phyloP scores from a whole-genome alignment of 1,140 invertebrate genomes.

The Aradophagus sp. region DNA sequence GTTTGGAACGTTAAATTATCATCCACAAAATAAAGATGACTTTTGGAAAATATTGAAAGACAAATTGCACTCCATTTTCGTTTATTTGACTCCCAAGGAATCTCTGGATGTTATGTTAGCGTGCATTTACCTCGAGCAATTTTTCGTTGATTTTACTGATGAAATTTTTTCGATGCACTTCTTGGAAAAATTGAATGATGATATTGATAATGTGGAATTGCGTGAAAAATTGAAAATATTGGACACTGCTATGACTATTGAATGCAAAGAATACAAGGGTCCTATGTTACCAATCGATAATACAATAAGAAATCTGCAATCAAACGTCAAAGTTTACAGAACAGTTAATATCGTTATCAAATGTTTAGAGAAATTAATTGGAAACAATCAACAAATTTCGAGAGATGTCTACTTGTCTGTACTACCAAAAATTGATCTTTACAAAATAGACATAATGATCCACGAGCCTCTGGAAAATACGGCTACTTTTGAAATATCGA shows the following conservation, averaged over 20 bases:
- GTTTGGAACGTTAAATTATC: conserved; percentile 80
- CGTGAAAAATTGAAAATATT: conserved; percentile 78
- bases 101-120: conserved; percentile 79
- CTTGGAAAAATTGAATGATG: conserved; percentile 76
- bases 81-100: conserved; percentile 78
- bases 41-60: conserved; percentile 80
- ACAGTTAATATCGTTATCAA: conserved; percentile 74
- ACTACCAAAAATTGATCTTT: conserved; percentile 77
- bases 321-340: conserved; percentile 76
- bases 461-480: conserved; percentile 66
- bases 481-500: conserved; percentile 62
- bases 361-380: conserved; percentile 69
- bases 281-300: conserved; percentile 78
- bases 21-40: conserved; percentile 73
- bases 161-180: conserved; percentile 80
- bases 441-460: conserved; percentile 79
- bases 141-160: conserved; percentile 79
- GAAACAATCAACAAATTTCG: conserved; percentile 71
- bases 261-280: conserved; percentile 77
- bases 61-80: conserved; percentile 77
- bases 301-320: conserved; percentile 57
- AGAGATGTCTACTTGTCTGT: conserved; percentile 74
- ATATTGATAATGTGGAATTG: conserved; percentile 58
- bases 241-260: conserved; percentile 80
- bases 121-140: conserved; percentile 80